These are phyloP conservation scores for Imbricaverruca yamaguchii DNA, from an alignment of 2,888 invertebrate genomes.

Conservation along the genomic window DNA sequence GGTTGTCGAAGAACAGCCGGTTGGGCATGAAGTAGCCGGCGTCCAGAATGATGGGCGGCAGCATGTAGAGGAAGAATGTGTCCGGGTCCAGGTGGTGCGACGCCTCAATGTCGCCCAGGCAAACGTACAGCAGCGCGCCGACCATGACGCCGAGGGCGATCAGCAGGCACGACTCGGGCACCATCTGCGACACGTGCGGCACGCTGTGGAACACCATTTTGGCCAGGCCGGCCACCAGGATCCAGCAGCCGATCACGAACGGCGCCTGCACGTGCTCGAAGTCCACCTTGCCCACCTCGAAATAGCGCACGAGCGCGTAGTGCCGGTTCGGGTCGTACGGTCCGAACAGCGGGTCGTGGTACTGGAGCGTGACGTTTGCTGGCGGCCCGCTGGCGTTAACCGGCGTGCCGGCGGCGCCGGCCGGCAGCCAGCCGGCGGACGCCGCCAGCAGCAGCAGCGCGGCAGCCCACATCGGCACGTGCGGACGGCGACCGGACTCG, in stretches of 20 bases:
- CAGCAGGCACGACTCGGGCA: constrained; percentile 49
- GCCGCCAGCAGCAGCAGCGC: neutral
- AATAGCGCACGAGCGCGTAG: constrained; percentile 13
- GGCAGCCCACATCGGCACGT: neutral
- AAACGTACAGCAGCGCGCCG: constrained; percentile 45
- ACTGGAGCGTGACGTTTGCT: neutral
- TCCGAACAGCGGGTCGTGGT: constrained; percentile 2
- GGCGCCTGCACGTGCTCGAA: constrained; percentile 23
- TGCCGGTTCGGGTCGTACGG: constrained; percentile 22
- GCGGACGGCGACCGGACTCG: neutral
- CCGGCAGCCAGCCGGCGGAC: neutral
- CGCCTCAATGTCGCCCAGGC: constrained; percentile 36
- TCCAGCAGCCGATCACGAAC: constrained; percentile 25
- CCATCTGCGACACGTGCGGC: constrained; percentile 1
- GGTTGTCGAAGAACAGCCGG: constrained; percentile 50
- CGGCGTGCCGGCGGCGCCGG: neutral
- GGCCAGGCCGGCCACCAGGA: constrained; percentile 22
- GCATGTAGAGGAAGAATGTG: constrained; percentile 46
- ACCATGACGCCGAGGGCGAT: constrained; percentile 47
- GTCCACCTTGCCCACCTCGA: constrained; percentile 24
- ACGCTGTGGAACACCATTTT: constrained; percentile 24
- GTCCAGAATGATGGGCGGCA: constrained; percentile 51
- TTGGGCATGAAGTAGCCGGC: constrained; percentile 50
- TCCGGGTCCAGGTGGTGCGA: constrained; percentile 42
- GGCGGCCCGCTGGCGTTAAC: neutral